phyloP scores from a whole-genome alignment of 2,113 vertebrate genomes.

The Athene cunicularia region DNA sequence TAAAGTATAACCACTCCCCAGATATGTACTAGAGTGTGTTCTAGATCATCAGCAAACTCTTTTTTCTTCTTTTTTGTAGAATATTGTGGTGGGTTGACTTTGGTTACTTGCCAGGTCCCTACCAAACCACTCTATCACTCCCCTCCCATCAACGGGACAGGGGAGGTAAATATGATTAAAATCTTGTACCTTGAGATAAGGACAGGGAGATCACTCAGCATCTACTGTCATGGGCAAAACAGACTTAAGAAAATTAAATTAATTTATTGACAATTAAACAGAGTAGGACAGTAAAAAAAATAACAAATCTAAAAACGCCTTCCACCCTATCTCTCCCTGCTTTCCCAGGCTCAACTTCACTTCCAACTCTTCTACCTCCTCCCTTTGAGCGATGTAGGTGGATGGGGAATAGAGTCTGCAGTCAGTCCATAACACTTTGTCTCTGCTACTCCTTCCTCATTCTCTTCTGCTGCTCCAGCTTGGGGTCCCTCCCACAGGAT shows the following conservation, averaged over 20 bases:
- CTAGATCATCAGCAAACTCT: neutral
- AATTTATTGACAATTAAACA: neutral
- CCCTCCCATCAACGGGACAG: neutral
- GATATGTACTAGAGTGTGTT: too few species aligned
- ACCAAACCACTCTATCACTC: neutral
- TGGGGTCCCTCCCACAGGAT: neutral
- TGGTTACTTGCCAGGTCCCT: neutral
- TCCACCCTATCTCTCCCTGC: fast-evolving
- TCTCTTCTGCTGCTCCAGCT: neutral
- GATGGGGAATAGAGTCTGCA: neutral
- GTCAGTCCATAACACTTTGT: neutral
- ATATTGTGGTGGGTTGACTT: neutral
- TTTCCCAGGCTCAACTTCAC: neutral
- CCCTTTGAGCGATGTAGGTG: neutral
- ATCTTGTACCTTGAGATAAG: neutral
- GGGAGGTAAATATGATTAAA: neutral
- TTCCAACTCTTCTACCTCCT: neutral
- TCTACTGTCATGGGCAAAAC: neutral
- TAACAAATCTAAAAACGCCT: neutral
- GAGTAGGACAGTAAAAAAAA: neutral
- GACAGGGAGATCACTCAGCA: neutral
- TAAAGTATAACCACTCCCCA: neutral
- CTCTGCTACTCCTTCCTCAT: neutral
- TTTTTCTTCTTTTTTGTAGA: fast-evolving
- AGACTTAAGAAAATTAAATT: neutral